Conservation (phyloP, 2,888 invertebrate genomes). For the Calameuta idolon region DNA sequence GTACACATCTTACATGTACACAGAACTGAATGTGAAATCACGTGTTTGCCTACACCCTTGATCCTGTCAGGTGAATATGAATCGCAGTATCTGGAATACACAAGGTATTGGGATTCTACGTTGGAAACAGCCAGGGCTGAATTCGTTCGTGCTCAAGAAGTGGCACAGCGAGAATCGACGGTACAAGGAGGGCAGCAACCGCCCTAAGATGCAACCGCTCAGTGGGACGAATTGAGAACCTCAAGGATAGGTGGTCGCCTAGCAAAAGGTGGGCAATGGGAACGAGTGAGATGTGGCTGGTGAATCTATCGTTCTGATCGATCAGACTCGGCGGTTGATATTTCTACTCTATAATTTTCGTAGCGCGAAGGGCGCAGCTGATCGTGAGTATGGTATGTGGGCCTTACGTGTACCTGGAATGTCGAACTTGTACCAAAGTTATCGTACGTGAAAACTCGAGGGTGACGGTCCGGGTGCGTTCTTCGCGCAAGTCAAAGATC, state of each 20-base stretch:
- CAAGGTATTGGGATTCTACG: not conserved
- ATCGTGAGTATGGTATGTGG: not conserved
- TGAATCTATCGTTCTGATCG: not conserved
- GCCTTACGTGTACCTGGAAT: not conserved
- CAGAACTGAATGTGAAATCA: not conserved
- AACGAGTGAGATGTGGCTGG: not conserved
- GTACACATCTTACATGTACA: not conserved
- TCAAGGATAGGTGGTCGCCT: not conserved
- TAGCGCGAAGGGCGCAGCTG: not conserved
- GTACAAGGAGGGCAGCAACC: not conserved
- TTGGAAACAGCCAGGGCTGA: not conserved
- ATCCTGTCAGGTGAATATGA: not conserved
- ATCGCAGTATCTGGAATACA: not conserved
- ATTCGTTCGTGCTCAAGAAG: no score
- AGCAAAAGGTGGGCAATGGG: not conserved
- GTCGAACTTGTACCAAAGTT: constrained; percentile 27
- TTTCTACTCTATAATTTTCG: not conserved
- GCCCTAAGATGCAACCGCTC: not conserved
- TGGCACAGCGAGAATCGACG: not conserved
- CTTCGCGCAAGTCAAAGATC: constrained; percentile 20
- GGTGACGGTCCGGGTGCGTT: constrained; percentile 2
- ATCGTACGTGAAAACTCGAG: constrained; percentile 21
- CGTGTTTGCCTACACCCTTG: not conserved
- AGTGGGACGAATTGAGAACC: not conserved
- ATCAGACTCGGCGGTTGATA: not conserved